Evolutionary conservation across 2,113 vertebrate genomes (phyloP), one percentile per base, ranked within the genome.

Genomic region (Gymnarchus niloticus): DNA sequence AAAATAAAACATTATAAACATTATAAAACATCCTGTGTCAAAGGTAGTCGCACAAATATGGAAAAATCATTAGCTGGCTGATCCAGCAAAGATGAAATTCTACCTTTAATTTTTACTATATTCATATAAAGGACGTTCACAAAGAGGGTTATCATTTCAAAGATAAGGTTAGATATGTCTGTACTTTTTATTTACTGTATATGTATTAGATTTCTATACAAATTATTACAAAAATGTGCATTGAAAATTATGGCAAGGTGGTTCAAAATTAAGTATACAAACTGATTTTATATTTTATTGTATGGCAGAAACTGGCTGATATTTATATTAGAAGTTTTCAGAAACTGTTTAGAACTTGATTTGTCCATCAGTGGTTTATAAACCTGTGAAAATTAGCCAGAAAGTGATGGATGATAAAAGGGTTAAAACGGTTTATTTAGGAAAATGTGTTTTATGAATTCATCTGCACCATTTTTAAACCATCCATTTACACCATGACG

Each of bases 61-160:
- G 3, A 14, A 37, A 33, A 65, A 33, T 54, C n/a, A n/a, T n/a
- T n/a, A n/a, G n/a, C n/a, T n/a, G n/a, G n/a, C n/a, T n/a, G n/a
- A n/a, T n/a, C n/a, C n/a, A n/a, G n/a, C n/a, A n/a, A n/a, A 54
- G 21, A 9, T 28, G 1, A 61, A 28, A 61, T 61, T 61, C n/a
- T 61, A 3, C 7, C 6, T 61, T 28, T 28, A 61, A 61, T 25
- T 61, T n/a, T 1, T n/a, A 65, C 61, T 65, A 28, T 28, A 61
- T 12, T 61, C 59, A 28, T 17, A 17, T 57, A 49, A 49, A 59
- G 48, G 41, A 17, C 28, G 21, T 41, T 56, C 87, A 87, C 84
- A 81, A 33, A 59, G 86, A 83, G 41, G 86, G 88, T 23, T 91
- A 90, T 52, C 28, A 57, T 51, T n/a, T n/a, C n/a, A n/a, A n/a